Evolutionary conservation across 2,888 invertebrate genomes (phyloP).

Genomic region (Escarpia spicata): DNA sequence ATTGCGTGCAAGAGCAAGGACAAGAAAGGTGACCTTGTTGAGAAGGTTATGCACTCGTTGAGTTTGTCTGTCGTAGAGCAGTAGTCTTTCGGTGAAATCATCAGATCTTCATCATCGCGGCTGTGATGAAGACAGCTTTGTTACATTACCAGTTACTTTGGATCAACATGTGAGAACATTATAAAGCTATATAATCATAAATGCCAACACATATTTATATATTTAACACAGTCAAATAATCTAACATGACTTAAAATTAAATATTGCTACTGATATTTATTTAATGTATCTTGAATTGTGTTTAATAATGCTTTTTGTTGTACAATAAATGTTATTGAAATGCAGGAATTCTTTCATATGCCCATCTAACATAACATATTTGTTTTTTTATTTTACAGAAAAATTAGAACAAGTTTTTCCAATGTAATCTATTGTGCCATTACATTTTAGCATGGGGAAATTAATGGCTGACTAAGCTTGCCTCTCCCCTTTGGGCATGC

Average conservation of each 20-base stretch:
- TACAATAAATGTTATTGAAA: not conserved
- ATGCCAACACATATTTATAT: not conserved
- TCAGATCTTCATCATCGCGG: not conserved
- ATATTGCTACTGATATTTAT: constrained; percentile 3
- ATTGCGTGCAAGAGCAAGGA: constrained; percentile 50
- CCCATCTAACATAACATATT: not conserved
- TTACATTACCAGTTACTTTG: not conserved
- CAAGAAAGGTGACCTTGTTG: constrained; percentile 53
- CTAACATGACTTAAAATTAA: not conserved
- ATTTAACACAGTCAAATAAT: not conserved
- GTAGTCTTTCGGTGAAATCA: not conserved
- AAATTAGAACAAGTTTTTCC: not conserved
- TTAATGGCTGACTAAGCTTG: too few species aligned
- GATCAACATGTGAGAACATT: not conserved
- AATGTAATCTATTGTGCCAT: too few species aligned
- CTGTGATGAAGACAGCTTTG: not conserved
- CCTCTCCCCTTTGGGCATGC: too few species aligned
- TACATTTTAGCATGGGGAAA: too few species aligned
- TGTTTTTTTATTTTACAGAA: not conserved
- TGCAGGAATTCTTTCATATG: not conserved
- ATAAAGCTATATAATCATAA: not conserved
- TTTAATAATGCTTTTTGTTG: not conserved
- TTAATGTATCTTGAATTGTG: not conserved
- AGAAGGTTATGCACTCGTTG: constrained; percentile 32
- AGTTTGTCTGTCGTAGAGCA: not conserved